Evolutionary conservation across 2,113 vertebrate species (phyloP).

Genomic region (Trematomus loennbergii): DNA sequence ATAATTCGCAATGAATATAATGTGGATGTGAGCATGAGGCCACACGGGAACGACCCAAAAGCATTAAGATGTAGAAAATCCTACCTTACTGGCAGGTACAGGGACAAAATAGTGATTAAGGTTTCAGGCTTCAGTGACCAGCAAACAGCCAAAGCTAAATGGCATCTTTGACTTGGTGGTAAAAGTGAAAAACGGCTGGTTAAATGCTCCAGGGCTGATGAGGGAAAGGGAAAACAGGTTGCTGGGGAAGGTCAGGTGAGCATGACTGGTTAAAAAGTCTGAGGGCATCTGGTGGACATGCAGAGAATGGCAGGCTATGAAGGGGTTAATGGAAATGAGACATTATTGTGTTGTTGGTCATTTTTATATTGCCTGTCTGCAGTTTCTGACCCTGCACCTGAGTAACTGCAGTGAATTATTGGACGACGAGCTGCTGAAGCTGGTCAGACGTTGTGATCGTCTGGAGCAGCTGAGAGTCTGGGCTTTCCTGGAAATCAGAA

Average conservation of each 20-base stretch:
- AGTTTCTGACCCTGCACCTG: conserved; percentile 51
- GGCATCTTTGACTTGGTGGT: too few relatives aligned
- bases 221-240: too few relatives aligned
- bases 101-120: too few relatives aligned
- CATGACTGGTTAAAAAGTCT: too few relatives aligned
- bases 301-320: background rate
- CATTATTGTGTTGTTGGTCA: background rate
- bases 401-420: conserved; percentile 34
- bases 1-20: background rate
- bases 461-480: conserved; percentile 36
- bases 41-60: background rate
- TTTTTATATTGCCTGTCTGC: background rate
- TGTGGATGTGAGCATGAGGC: too few relatives aligned
- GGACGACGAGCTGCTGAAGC: conserved; percentile 48
- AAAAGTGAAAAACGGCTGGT: too few relatives aligned
- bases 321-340: background rate
- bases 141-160: too few relatives aligned
- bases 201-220: too few relatives aligned
- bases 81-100: too few relatives aligned
- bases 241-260: too few relatives aligned
- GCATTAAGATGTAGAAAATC: background rate
- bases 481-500: conserved; percentile 36
- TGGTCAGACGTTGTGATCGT: conserved; percentile 33
- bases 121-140: too few relatives aligned
- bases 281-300: background rate